Evolutionary conservation across 2,797 vertebrate genomes (phyloP), one percentile per base, ranked within the genome.

Genomic region (Coluber constrictor): DNA sequence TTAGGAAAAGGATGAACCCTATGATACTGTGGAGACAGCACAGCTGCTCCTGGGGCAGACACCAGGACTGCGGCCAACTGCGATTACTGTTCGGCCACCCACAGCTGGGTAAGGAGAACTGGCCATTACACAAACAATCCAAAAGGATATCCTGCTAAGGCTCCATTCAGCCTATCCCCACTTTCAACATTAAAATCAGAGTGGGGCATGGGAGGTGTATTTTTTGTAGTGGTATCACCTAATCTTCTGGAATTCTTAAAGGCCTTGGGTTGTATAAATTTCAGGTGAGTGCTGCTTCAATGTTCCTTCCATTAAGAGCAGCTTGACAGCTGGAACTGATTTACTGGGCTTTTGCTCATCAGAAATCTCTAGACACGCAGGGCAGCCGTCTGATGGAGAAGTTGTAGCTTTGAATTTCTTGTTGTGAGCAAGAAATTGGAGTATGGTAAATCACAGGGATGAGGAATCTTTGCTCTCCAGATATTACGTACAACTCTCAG

Each of bases 1-100:
- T 57, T 90, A 98, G 98, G 97, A 98, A 91, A 79, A 94, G 20
- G 97, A 98, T 56, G 97, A 96, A 66, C 97, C 97, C 54, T 98
- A 97, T 86, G 97, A 98, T 92, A 96, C 97, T 3, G 96, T 96
- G 93, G 95, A 98, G 70, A 94, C 97, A 63, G 94, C 97, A 37
- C 97, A 96, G 89, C 94, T 97, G 88, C 96, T 98, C 57, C 94
- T 98, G 94, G 98, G 98, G 59, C 98, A 98, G 93, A 97, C 96
- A 93, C 94, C 95, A 92, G 97, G 97, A 11, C 43, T 95, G 47
- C 95, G 96, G 55, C 94, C 96, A 86, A 95, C 96, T 60, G 90
- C 83, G 0, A 27, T 93, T 7, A 92, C 47, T 13, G 83, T 96
- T 88, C 97, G 97, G 43, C 95, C 96, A 25, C 94, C 94, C 43